These are phyloP conservation scores for Palythoa caribaeorum DNA, from an alignment of 92 coral and sea anemone species.

Conservation along the genomic window DNA sequence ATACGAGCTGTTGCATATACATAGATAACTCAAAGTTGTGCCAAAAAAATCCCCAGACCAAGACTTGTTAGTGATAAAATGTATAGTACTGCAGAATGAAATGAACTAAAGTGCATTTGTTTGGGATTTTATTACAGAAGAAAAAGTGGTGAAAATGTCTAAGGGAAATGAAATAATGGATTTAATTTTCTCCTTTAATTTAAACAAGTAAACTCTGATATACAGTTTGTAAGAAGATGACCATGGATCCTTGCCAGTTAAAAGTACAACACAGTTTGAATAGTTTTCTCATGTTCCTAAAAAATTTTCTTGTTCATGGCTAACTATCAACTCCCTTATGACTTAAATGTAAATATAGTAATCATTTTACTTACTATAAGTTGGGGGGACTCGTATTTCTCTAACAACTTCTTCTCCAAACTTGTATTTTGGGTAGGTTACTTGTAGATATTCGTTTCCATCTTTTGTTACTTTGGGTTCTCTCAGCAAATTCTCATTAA, in stretches of 20 bases:
- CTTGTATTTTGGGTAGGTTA: slow-evolving; percentile 68
- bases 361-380: slow-evolving; percentile 47
- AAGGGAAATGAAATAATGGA: background rate
- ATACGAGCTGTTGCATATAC: background rate
- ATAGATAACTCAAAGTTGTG: slow-evolving; percentile 3
- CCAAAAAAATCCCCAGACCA: background rate
- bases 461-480: slow-evolving; percentile 54
- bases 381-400: slow-evolving; percentile 50
- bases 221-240: too few species aligned
- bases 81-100: too few species aligned
- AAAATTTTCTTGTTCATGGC: too few species aligned
- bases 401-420: slow-evolving; percentile 16
- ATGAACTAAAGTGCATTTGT: too few species aligned
- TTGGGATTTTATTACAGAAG: background rate
- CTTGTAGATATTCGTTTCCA: slow-evolving; percentile 51
- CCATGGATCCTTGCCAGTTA: background rate
- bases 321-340: too few species aligned
- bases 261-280: too few species aligned
- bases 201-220: background rate
- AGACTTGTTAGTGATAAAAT: background rate
- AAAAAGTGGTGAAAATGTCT: background rate
- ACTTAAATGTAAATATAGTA: slow-evolving; percentile 24
- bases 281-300: too few species aligned
- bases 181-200: background rate
- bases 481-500: slow-evolving; percentile 63